A percentile compares a stretch with the other conserved stretches of the same genome.
phyloP scores from a whole-genome alignment of 2,888 invertebrate genomes.

The Plutella xylostella region DNA sequence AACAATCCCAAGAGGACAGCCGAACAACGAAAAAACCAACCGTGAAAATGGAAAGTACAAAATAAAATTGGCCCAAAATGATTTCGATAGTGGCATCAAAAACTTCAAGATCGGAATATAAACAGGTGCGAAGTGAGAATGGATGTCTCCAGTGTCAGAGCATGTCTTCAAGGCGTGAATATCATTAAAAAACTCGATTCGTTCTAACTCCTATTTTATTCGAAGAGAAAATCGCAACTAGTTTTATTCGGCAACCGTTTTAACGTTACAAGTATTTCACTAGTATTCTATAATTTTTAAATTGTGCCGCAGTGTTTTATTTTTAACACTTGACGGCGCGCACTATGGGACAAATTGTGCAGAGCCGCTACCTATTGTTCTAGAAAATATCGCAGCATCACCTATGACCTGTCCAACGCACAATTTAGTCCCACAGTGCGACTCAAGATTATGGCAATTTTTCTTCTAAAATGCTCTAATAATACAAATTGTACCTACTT shows the following conservation, averaged over 20 bases:
- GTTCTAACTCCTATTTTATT: neutral
- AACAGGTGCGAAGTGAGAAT: constrained; percentile 7
- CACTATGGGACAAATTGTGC: no score
- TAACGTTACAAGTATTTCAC: neutral
- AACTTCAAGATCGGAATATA: constrained; percentile 8
- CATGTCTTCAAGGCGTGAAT: constrained; percentile 8
- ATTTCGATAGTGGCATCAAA: no score
- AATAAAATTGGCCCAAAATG: no score
- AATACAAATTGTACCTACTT: constrained; percentile 54
- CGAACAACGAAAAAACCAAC: constrained; percentile 21
- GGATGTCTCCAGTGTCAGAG: constrained; percentile 2
- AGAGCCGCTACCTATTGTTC: no score
- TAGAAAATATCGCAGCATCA: no score
- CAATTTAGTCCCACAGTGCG: constrained; percentile 23
- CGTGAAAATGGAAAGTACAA: constrained; percentile 25
- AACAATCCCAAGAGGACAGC: constrained; percentile 21
- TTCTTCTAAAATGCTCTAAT: constrained; percentile 39
- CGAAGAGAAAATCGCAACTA: constrained; percentile 6
- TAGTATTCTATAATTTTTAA: constrained; percentile 2
- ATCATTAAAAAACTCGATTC: constrained; percentile 1
- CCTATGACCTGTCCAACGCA: no score
- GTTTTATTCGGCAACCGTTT: constrained; percentile 1
- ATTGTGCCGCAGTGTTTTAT: neutral
- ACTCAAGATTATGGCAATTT: constrained; percentile 30
- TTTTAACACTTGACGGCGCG: no score